Percentiles rank a stretch among this genome's conserved stretches.
These are phyloP conservation scores for Agapostemon virescens DNA, from an alignment of 2,888 invertebrate genomes.

Conservation along the genomic window DNA sequence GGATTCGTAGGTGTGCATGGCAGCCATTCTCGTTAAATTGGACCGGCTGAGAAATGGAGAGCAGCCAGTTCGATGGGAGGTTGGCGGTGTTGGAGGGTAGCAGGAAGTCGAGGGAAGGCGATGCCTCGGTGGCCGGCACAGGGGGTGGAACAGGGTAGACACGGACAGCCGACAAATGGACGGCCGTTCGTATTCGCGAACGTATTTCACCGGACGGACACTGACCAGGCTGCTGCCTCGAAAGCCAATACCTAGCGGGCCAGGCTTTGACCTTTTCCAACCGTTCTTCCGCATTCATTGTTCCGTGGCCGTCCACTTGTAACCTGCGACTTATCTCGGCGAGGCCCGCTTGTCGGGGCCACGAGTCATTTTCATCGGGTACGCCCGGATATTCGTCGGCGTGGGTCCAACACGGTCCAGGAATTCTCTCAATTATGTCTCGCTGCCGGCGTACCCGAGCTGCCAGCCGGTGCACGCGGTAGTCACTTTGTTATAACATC, in stretches of 20 bases:
- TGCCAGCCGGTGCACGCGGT: background rate
- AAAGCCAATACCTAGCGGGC: conserved; percentile 61
- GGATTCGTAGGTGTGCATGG: conserved; percentile 63
- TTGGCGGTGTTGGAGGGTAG: conserved; percentile 10
- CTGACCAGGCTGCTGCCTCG: conserved; percentile 65
- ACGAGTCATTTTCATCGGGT: conserved; percentile 30
- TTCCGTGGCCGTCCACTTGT: conserved; percentile 52
- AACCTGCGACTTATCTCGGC: conserved; percentile 52
- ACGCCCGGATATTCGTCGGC: conserved; percentile 27
- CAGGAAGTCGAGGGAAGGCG: conserved; percentile 44
- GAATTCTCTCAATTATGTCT: conserved; percentile 26
- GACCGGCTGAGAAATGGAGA: conserved; percentile 75
- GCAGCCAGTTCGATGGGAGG: conserved; percentile 42
- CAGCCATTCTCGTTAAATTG: conserved; percentile 75
- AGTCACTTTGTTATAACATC: background rate
- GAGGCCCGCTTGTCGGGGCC: conserved; percentile 16
- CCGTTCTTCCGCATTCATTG: conserved; percentile 63
- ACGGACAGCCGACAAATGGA: conserved; percentile 76
- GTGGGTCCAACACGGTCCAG: background rate
- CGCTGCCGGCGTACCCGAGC: background rate
- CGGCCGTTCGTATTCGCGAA: conserved; percentile 73
- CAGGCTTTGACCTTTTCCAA: conserved; percentile 58
- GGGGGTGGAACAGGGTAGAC: conserved; percentile 52
- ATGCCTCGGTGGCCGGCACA: conserved; percentile 24
- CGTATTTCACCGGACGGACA: conserved; percentile 74